Evolutionary conservation across 2,113 vertebrate genomes (phyloP).

Genomic region (Lepisosteus osseus): DNA sequence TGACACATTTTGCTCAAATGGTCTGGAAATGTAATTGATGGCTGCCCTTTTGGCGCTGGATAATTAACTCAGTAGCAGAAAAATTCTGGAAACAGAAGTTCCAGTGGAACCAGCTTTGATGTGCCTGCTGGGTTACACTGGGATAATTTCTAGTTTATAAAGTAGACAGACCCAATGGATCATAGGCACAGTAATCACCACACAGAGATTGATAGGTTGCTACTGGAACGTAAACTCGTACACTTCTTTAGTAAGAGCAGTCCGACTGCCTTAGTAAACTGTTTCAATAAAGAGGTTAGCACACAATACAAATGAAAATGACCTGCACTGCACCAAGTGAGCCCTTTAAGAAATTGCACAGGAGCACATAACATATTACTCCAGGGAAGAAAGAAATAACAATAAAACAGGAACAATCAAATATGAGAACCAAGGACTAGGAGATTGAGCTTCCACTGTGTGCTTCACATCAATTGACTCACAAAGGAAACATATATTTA

Average conservation of each 20-base stretch:
- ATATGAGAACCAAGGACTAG: conserved; percentile 9
- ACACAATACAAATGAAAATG: conserved; percentile 13
- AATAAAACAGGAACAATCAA: conserved; percentile 24
- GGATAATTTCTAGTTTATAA: neutral
- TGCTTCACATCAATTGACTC: conserved; percentile 11
- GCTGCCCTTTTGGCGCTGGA: conserved; percentile 16
- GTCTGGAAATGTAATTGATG: conserved; percentile 15
- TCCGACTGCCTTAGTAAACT: neutral
- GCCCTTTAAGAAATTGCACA: conserved; percentile 19
- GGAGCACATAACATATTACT: conserved; percentile 10
- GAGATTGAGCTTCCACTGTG: conserved; percentile 11
- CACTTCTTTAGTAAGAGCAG: neutral
- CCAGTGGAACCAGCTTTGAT: neutral
- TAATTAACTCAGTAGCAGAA: conserved; percentile 13
- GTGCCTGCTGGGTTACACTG: neutral
- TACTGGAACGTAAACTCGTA: neutral
- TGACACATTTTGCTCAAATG: conserved; percentile 25
- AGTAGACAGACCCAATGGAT: conserved; percentile 11
- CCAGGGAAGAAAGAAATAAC: conserved; percentile 9
- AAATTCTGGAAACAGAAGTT: conserved; percentile 18
- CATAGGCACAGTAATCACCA: conserved; percentile 12
- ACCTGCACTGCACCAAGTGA: conserved; percentile 4
- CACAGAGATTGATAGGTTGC: conserved; percentile 5
- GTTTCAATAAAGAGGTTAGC: conserved; percentile 5
- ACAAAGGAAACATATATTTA: neutral